Base-by-base conservation (phyloP, 2,888 invertebrate genomes). In the Drosophila yooni region DNA sequence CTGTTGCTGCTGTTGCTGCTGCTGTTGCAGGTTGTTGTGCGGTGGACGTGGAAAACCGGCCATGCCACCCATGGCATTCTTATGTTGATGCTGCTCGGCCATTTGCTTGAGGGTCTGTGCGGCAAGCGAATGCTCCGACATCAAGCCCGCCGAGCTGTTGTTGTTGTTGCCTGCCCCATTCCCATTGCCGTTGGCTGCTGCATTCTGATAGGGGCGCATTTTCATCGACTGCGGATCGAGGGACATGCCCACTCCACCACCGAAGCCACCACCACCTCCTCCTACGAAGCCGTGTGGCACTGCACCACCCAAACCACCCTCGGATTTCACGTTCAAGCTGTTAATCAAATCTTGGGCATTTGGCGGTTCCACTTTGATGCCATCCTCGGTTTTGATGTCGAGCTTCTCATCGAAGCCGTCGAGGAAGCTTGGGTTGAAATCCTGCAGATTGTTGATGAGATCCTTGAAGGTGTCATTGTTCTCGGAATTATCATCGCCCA, bases 41-140 rank as follows among this genome's bases (percentile, higher is more conserved):
- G 92, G 92, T 2, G 93, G 93, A 3, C 88, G 92, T 92, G 94
- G 95, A 92, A 94, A 95, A 57, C 90, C 93, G 60, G 90, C 93
- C 93, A 95, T 94, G 70, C 92, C 96, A 2, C 96, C 96, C 92
- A 96, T 94, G 81, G 95, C 96, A 79, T 95, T 95, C 92, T 96
- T 96, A 93, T 97, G 97, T 94, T 98, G 98, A 93, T 98, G 98
- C 93, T 98, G 98, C 92, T 98, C 98, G 46, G 98, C 98, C 98
- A 98, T 98, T 91, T 98, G 98, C 92, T 98, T 98, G 61, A 99
- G 94, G 0, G 98, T 98, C 94, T 98, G 98, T 57, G 98, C 98
- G 1, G 99, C 99, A 31, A 98, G 97, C 70, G 98, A 97, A 92
- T 97, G 94, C 92, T 97, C 97, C 86, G 91, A 94, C 95, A 67